A percentile compares a stretch with the other conserved stretches of the same genome.
Evolutionary conservation across 2,888 invertebrate genomes (phyloP).

Genomic region (Plusia festucae): DNA sequence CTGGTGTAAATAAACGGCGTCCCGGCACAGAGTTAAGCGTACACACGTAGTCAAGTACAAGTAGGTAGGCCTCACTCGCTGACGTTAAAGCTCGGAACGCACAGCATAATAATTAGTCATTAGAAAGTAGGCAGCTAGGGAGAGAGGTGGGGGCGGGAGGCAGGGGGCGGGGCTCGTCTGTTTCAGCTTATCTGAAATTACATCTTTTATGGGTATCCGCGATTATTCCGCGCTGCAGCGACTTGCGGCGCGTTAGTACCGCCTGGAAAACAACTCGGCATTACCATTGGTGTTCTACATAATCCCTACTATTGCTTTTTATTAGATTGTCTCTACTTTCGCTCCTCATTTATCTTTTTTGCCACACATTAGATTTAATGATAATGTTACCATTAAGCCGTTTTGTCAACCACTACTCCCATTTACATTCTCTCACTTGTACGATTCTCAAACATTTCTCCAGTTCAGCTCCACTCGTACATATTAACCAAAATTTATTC

Average conservation of each 20-base stretch:
- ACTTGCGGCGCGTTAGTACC: conserved; percentile 86
- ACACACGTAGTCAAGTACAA: conserved; percentile 71
- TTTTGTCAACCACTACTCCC: conserved; percentile 31
- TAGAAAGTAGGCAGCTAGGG: conserved; percentile 88
- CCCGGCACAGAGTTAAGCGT: conserved; percentile 75
- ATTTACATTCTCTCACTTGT: conserved; percentile 17
- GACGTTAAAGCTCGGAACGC: conserved; percentile 88
- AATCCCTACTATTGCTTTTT: conserved; percentile 87
- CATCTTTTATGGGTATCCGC: conserved; percentile 90
- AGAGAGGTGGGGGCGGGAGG: conserved; percentile 69
- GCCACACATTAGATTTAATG: conserved; percentile 70
- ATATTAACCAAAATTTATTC: conserved; percentile 64
- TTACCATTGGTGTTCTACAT: conserved; percentile 86
- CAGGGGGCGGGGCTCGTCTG: conserved; percentile 86
- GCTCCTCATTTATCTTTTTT: conserved; percentile 73
- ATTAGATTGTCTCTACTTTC: conserved; percentile 80
- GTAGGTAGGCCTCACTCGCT: conserved; percentile 76
- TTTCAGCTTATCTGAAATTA: conserved; percentile 90
- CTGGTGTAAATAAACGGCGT: conserved; percentile 69
- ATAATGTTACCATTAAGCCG: conserved; percentile 43
- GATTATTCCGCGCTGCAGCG: conserved; percentile 89
- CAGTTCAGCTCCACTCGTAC: conserved; percentile 42
- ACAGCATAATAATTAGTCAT: conserved; percentile 90
- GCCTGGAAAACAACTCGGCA: conserved; percentile 85
- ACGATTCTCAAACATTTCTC: conserved; percentile 34